These are phyloP conservation scores for Zaprionus gabonicus DNA, from an alignment of 1,140 invertebrate species.

Conservation along the genomic window DNA sequence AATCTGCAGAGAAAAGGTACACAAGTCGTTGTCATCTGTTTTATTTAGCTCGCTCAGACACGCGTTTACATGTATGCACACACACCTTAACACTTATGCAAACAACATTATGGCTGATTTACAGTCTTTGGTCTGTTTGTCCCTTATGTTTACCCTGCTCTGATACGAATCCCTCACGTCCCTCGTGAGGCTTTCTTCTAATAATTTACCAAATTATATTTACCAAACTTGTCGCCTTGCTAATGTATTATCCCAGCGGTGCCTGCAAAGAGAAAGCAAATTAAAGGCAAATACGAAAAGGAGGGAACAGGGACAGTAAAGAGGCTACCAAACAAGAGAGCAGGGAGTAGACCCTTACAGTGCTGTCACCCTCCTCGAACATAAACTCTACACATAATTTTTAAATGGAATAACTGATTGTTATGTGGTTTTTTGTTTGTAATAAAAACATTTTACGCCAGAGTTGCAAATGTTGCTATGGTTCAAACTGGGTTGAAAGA, in stretches of 20 bases:
- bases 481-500: not conserved
- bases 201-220: not conserved
- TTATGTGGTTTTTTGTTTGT: constrained; percentile 3
- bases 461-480: not conserved
- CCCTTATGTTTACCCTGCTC: too few species aligned
- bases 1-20: not conserved
- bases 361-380: not conserved
- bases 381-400: not conserved
- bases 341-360: not conserved
- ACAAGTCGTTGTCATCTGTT: not conserved
- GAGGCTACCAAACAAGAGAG: not conserved
- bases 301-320: not conserved
- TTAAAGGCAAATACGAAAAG: not conserved
- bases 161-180: too few species aligned
- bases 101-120: not conserved
- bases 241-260: constrained; percentile 4
- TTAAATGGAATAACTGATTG: not conserved
- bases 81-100: not conserved
- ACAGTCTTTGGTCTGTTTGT: not conserved
- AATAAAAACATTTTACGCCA: not conserved
- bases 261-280: not conserved
- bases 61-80: too few species aligned
- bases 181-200: not conserved
- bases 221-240: constrained; percentile 1
- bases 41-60: not conserved